phyloP scores from a whole-genome alignment of 1,140 invertebrate species.

The Solenopsis fugax region DNA sequence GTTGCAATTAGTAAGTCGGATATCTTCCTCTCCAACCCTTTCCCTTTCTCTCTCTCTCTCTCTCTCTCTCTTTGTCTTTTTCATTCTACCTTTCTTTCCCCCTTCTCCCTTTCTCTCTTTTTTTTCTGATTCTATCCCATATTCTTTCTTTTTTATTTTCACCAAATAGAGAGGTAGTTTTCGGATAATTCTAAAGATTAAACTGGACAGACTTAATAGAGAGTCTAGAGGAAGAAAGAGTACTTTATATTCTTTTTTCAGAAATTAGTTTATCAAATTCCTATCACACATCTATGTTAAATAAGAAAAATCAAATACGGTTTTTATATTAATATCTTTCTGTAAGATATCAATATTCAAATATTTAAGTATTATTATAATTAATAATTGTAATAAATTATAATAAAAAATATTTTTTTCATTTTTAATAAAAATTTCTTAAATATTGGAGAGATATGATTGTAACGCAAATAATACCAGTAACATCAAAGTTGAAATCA shows the following conservation, averaged over 20 bases:
- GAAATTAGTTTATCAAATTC: slow-evolving; percentile 13
- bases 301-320: background rate
- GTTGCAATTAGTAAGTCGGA: slow-evolving; percentile 81
- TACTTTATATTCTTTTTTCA: background rate
- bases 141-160: background rate
- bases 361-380: background rate
- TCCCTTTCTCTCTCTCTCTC: slow-evolving; percentile 58
- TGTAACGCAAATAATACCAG: background rate
- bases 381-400: background rate
- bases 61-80: slow-evolving; percentile 19
- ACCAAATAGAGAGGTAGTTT: slow-evolving; percentile 31
- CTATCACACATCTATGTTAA: background rate
- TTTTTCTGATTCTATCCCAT: background rate
- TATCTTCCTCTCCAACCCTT: slow-evolving; percentile 72
- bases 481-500: background rate
- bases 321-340: background rate
- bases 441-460: background rate
- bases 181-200: slow-evolving; percentile 30
- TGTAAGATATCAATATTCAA: background rate
- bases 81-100: background rate
- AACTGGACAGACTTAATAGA: slow-evolving; percentile 16
- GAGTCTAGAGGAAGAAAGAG: background rate
- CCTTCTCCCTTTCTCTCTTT: too few species aligned
- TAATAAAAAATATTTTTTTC: background rate
- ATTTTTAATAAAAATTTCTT: background rate